A percentile compares a stretch with the other conserved stretches of the same genome.
phyloP scores from a whole-genome alignment of 2,888 invertebrate genomes.

The Drosophila neonasuta region DNA sequence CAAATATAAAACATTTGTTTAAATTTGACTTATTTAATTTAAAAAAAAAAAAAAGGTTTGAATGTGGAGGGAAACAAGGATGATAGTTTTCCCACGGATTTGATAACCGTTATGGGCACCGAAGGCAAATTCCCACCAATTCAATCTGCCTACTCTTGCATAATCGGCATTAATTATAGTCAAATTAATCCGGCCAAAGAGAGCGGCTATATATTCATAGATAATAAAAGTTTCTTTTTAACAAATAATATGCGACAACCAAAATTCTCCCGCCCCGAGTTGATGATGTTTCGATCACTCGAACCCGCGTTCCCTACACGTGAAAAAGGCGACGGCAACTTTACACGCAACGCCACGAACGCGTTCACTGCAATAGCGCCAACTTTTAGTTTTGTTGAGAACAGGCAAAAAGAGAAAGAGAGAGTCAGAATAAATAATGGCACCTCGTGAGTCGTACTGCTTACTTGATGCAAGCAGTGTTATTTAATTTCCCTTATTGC shows the following conservation, averaged over 20 bases:
- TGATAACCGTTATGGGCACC: slow-evolving; percentile 79
- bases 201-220: slow-evolving; percentile 60
- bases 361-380: accelerated
- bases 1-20: too few species aligned
- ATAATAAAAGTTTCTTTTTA: neutral
- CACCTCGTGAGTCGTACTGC: slow-evolving; percentile 7
- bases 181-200: slow-evolving; percentile 79
- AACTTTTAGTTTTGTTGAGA: slow-evolving; percentile 20
- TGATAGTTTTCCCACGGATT: slow-evolving; percentile 79
- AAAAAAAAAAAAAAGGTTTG: slow-evolving; percentile 25
- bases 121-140: slow-evolving; percentile 79
- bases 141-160: slow-evolving; percentile 77
- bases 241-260: too few species aligned
- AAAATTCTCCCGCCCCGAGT: too few species aligned
- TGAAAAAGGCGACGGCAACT: neutral
- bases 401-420: neutral
- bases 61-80: slow-evolving; percentile 79
- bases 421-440: neutral
- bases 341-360: slow-evolving; percentile 24
- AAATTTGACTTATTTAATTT: too few species aligned
- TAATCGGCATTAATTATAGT: slow-evolving; percentile 70
- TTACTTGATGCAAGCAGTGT: slow-evolving; percentile 1
- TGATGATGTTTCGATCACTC: neutral
- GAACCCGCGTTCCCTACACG: slow-evolving; percentile 19
- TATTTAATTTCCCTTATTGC: neutral